Percentiles rank a stretch among this genome's conserved stretches.
Conservation (phyloP, 1,140 invertebrate species). For the Dolichoris vasculosae region DNA sequence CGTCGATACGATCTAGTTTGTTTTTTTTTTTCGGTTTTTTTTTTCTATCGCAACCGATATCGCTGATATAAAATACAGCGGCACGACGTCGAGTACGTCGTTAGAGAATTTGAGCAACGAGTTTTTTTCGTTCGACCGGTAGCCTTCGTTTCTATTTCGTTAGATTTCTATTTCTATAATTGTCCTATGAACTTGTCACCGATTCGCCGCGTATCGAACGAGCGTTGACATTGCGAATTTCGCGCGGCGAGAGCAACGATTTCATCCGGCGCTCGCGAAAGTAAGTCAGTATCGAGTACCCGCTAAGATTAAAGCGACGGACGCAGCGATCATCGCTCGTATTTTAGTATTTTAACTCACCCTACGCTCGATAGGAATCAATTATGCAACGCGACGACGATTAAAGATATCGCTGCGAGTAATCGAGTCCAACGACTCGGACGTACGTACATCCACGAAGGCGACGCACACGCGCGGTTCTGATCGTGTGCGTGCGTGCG, state of each 20-base stretch:
- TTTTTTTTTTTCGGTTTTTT: too few species aligned
- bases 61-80: too few species aligned
- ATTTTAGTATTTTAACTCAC: neutral
- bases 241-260: neutral
- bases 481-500: neutral
- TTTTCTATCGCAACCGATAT: too few species aligned
- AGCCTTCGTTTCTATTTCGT: neutral
- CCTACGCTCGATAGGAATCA: neutral
- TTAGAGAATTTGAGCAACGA: neutral
- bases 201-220: neutral
- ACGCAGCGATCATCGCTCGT: neutral
- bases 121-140: neutral
- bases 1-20: too few species aligned
- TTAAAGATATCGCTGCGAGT: neutral
- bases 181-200: neutral
- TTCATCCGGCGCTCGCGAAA: neutral
- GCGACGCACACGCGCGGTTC: neutral
- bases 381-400: neutral
- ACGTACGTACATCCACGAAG: neutral
- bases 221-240: neutral
- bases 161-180: neutral
- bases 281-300: too few species aligned
- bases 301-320: neutral
- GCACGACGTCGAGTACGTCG: too few species aligned
- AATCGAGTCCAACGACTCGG: slow-evolving; percentile 22